Evolutionary conservation across 1,140 invertebrate species (phyloP), one percentile per base, ranked within the genome.

Genomic region (Bemisia tabaci): DNA sequence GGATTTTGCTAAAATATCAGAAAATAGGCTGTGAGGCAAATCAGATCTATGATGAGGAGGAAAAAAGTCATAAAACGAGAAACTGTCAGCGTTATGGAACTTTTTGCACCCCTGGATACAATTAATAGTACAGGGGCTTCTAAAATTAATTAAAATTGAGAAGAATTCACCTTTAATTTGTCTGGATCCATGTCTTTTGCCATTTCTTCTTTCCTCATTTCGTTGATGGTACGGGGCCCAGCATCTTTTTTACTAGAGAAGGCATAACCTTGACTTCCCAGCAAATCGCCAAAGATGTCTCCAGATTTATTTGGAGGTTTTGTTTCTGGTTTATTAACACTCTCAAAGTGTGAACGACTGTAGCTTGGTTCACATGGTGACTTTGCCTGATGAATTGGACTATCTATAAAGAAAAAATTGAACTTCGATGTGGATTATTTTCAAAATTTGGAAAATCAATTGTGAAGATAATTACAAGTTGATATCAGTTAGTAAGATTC

Each of bases 101-200:
- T n/a, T n/a, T n/a, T n/a, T n/a, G n/a, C n/a, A n/a, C n/a, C n/a
- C n/a, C n/a, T n/a, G n/a, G n/a, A n/a, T n/a, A n/a, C n/a, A n/a
- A n/a, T n/a, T n/a, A n/a, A n/a, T n/a, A n/a, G n/a, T n/a, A n/a
- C n/a, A n/a, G n/a, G n/a, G n/a, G n/a, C n/a, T n/a, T n/a, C n/a
- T n/a, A n/a, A n/a, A n/a, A n/a, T n/a, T n/a, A n/a, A n/a, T n/a
- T n/a, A n/a, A n/a, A n/a, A n/a, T n/a, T n/a, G n/a, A n/a, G n/a
- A n/a, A n/a, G n/a, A 63, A 25, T 26, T 71, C 72, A 96, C 87
- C 78, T 90, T 93, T 27, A 96, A 73, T 77, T 90, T 89, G 69
- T 95, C 92, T 0, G 94, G 94, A 79, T 96, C 94, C 87, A 94
- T 94, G 26, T 89, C 88, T 71, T 85, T 89, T 0, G 85, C 87